Conservation (phyloP, 2,113 vertebrate genomes). For the Oxyura jamaicensis region DNA sequence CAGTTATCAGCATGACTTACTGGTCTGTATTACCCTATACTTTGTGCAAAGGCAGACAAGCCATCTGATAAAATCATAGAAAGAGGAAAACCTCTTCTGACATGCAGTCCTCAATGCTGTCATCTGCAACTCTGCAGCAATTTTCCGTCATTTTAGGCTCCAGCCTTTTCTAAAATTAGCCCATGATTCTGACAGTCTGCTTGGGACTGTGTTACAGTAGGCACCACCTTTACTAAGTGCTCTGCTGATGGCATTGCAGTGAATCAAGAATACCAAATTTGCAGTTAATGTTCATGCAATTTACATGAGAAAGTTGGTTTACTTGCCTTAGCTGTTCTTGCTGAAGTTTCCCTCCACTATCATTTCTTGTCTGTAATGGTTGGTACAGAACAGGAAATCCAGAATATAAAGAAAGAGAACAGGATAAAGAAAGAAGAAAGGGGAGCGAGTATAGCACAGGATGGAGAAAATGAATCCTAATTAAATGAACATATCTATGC, state of each 20-base stretch:
- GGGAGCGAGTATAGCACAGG: neutral
- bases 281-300: neutral
- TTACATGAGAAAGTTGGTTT: neutral
- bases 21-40: neutral
- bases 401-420: neutral
- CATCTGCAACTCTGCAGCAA: neutral
- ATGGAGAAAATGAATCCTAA: neutral
- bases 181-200: neutral
- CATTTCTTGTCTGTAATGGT: neutral
- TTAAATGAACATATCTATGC: neutral
- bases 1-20: neutral
- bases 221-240: neutral
- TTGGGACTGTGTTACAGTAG: neutral
- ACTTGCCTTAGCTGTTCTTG: neutral
- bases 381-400: neutral
- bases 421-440: neutral
- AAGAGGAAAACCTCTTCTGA: neutral
- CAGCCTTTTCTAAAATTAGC: neutral
- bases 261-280: neutral
- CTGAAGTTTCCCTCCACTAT: neutral
- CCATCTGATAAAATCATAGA: neutral
- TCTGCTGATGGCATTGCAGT: neutral
- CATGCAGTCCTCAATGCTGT: neutral
- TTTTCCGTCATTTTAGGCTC: neutral
- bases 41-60: neutral